phyloP scores from a whole-genome alignment of 30 jellyfish, hydroid and myxozoan genomes.

The Clytia hemisphaerica region DNA sequence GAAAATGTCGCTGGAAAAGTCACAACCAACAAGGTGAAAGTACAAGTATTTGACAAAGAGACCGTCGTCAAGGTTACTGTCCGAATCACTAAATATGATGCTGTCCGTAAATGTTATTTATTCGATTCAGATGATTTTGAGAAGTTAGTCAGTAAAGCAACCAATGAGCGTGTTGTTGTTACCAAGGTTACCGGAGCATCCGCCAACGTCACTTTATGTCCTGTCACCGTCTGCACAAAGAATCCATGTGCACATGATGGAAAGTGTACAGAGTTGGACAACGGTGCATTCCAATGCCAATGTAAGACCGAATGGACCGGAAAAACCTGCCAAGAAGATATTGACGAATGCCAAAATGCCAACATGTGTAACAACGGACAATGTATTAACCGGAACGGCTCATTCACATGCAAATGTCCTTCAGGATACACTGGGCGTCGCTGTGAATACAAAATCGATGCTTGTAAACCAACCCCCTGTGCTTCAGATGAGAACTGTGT shows the following conservation, averaged over 20 bases:
- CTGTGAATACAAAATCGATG: constrained; percentile 44
- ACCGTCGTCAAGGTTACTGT: not conserved
- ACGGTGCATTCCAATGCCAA: constrained; percentile 55
- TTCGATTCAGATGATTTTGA: constrained; percentile 54
- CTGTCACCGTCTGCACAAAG: constrained; percentile 65
- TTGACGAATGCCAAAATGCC: constrained; percentile 46
- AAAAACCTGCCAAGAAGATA: constrained; percentile 50
- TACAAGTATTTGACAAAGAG: constrained; percentile 48
- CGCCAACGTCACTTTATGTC: constrained; percentile 41
- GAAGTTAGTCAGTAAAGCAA: not conserved
- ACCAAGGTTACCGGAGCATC: constrained; percentile 20
- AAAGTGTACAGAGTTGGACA: constrained; percentile 49
- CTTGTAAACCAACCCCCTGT: constrained; percentile 61
- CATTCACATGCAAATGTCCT: constrained; percentile 79
- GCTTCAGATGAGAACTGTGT: constrained; percentile 17
- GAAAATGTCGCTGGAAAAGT: constrained; percentile 38
- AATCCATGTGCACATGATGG: constrained; percentile 81
- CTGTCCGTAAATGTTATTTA: constrained; percentile 38
- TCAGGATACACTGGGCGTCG: constrained; percentile 55
- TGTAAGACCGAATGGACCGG: constrained; percentile 82
- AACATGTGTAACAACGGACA: constrained; percentile 33
- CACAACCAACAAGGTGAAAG: constrained; percentile 19
- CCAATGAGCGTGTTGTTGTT: constrained; percentile 4
- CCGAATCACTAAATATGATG: constrained; percentile 28
- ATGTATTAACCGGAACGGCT: constrained; percentile 59